Evolutionary conservation across 2,797 vertebrate species (phyloP), one percentile per base, ranked within the genome.

Genomic region (Lagocephalus sceleratus): DNA sequence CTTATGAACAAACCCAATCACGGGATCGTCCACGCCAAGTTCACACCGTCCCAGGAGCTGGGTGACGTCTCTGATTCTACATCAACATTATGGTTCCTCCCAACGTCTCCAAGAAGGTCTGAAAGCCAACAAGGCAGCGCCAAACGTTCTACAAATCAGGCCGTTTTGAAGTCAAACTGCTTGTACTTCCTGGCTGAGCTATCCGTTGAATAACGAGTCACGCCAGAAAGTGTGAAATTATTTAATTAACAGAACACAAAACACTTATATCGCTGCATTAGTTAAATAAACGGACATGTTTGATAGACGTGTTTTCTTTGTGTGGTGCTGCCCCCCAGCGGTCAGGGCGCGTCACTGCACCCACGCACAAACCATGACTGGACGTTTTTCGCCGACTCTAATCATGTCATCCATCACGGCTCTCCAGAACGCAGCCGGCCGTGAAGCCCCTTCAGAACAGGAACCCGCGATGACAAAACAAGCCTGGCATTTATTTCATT

Each of bases 321-420:
- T 19, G 6, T 21, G 8, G 1, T 12, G 59, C 59, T 63, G 77
- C 82, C 73, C 63, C 29, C 79, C 67, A 47, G 16, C 66, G 84
- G 66, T 6, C 20, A 26, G 0, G 19, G 3, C 0, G 0, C 1
- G 0, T 3, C 17, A 60, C 3, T 57, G 47, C 78, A 76, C 2
- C 23, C 51, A 57, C 73, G 76, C 71, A 74, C 78, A 72, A 83
- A 75, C 67, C 68, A 38, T 87, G 81, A 88, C 82, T 86, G 65
- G 2, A 73, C 83, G 54, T 82, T 85, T 70, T n/a, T 49, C 51
- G 54, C 51, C 51, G 65, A 2, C n/a, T 22, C 35, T 71, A 45
- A 50, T 42, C 20, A 17, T 67, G 22, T 66, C 57, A 63, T 73
- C 55, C 60, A 70, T 82, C 71, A 75, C 54, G 60, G 51, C 15